Base-by-base conservation (phyloP, 2,888 invertebrate species). In the Trichacis sp. region DNA sequence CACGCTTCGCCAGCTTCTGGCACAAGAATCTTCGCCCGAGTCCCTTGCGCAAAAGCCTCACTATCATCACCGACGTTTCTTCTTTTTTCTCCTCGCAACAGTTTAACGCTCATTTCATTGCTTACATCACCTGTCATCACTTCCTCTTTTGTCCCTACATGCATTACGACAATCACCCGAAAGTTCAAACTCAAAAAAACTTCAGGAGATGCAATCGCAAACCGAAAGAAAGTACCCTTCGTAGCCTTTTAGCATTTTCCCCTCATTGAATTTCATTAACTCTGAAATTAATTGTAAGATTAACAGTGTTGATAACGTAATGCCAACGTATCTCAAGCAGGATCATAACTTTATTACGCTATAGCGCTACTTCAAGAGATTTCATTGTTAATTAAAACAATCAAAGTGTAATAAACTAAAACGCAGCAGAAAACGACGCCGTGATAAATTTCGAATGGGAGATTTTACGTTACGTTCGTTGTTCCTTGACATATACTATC, bases 1-100 rank as follows among this genome's bases (percentile, higher is more conserved):
- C 76, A 76, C 73, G 73, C 61, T 64, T 54, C 53, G 62, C 30
- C 62, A 53, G 53, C 43, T 61, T 54, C 65, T 57, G 60, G 36
- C 47, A 64, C 62, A 53, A 53, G 63, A 46, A 60, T 56, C 67
- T 54, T 43, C 38, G 48, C 63, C 63, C 50, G 30, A 46, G 51
- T 55, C 52, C 46, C 62, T 60, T 60, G 60, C 67, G 50, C 67
- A 67, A 63, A 67, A n/a, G n/a, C n/a, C n/a, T n/a, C 49, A 29
- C 52, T 42, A 60, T 20, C 52, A 40, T 60, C 51, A 48, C 36
- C 52, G 19, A 40, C 52, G 36, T 6, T 40, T 49, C 36, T 45
- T 60, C 57, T 47, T 54, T 49, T 46, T 48, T 50, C n/a, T n/a
- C n/a, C 19, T 49, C 45, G 56, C 47, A 54, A 51, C 24, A 54